Base-by-base conservation (phyloP, 2,797 vertebrate species). In the Crossoptilon crossoptilon region DNA sequence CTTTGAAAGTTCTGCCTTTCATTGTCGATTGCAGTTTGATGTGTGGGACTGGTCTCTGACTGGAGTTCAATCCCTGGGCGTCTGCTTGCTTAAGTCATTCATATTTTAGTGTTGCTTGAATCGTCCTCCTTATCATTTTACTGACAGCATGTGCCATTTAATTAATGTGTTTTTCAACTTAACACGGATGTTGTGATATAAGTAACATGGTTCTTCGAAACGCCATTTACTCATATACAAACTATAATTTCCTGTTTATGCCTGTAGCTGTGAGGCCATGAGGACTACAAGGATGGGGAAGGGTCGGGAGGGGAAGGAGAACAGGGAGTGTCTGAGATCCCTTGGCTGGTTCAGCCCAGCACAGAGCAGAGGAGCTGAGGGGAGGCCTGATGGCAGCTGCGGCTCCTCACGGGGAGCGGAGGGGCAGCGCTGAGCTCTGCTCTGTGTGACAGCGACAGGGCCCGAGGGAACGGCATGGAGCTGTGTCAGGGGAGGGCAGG, bases 211-310 rank as follows among this genome's bases (percentile, higher is more conserved):
- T 70, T 19, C 17, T 71, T 76, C 67, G 14, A 79, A 79, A 51
- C 14, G 21, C 8, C 35, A 37, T 27, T 19, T 72, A 39, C 5
- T 9, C 7, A 8, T 56, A 49, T 48, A 27, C 9, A 8, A 74
- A 24, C 9, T 23, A 11, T 5, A 49, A 2, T 5, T 11, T 26
- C n/a, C 39, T 0, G 0, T 80, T 91, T 17, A 1, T 63, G 43
- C 26, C 51, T 78, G 26, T 56, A 70, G 17, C 71, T 87, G 12
- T 63, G 56, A 44, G 56, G 21, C 76, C 23, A 56, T 56, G 31
- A 56, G 31, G 11, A 13, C 18, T 56, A 21, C 55, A 56, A 21
- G 22, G 31, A n/a, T n/a, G 55, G 31, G 31, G 18, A 56, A 56
- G 55, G 27, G 31, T 56, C 55, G 3, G 55, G 18, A n/a, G 55